phyloP scores from a whole-genome alignment of 2,888 invertebrate species.

The Melanostoma scalare region DNA sequence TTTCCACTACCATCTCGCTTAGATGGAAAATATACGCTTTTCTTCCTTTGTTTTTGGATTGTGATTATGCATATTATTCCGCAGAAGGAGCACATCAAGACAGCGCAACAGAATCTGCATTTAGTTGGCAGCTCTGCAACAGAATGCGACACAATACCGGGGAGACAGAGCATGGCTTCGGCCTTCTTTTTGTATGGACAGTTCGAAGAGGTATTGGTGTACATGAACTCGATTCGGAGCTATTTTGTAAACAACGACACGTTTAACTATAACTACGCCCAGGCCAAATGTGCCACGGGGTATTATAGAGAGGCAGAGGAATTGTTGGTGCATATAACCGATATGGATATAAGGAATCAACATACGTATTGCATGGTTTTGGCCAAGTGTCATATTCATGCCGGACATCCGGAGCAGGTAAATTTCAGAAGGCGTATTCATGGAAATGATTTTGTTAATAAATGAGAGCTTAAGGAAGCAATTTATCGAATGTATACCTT shows the following conservation, averaged over 20 bases:
- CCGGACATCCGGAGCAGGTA: conserved; percentile 86
- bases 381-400: conserved; percentile 94
- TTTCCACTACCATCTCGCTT: conserved; percentile 18
- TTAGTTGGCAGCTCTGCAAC: conserved; percentile 97
- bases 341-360: conserved; percentile 89
- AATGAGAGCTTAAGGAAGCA: conserved; percentile 24
- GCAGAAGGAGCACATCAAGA: conserved; percentile 95
- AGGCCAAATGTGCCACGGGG: conserved; percentile 95
- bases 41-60: conserved; percentile 5
- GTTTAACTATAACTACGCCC: conserved; percentile 94
- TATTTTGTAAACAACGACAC: conserved; percentile 95
- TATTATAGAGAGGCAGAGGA: conserved; percentile 98
- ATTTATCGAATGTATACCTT: conserved; percentile 22
- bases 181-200: conserved; percentile 96
- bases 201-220: conserved; percentile 97
- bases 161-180: conserved; percentile 99
- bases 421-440: conserved; percentile 18
- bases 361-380: conserved; percentile 92
- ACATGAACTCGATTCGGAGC: conserved; percentile 97
- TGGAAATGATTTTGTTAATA: conserved; percentile 27
- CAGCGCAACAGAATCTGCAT: conserved; percentile 98
- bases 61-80: conserved; percentile 74
- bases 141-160: conserved; percentile 98
- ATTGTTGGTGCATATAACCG: conserved; percentile 91
- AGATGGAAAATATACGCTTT: not conserved